A percentile compares a stretch with the other conserved stretches of the same genome.
Evolutionary conservation across 2,888 invertebrate genomes (phyloP).

Genomic region (Zootermopsis nevadensis): DNA sequence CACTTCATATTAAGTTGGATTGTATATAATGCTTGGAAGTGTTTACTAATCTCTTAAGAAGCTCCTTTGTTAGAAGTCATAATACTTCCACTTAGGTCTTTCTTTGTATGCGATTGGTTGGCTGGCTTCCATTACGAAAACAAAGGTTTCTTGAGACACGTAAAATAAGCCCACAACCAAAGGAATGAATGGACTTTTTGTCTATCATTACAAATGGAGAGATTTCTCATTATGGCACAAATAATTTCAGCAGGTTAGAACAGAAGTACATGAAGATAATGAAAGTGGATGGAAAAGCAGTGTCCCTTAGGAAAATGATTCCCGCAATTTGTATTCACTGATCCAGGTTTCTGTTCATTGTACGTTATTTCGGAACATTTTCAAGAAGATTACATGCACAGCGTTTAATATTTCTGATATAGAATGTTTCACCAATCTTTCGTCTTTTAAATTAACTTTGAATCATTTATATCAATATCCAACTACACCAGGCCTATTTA

Average conservation of each 20-base stretch:
- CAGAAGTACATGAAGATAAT: not conserved
- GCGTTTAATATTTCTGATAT: too few species aligned
- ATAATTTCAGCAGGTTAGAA: not conserved
- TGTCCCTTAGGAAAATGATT: not conserved
- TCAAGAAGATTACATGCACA: too few species aligned
- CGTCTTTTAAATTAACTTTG: too few species aligned
- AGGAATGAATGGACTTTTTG: slow-evolving; percentile 21
- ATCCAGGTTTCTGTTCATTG: too few species aligned
- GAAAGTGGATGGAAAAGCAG: not conserved
- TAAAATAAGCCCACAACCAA: slow-evolving; percentile 6
- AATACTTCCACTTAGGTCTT: not conserved
- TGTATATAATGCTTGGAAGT: not conserved
- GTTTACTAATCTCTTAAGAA: slow-evolving; percentile 17
- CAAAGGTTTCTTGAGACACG: slow-evolving; percentile 11
- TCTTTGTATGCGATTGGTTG: not conserved
- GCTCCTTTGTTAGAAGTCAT: not conserved
- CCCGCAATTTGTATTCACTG: too few species aligned
- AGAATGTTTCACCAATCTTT: too few species aligned
- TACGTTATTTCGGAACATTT: too few species aligned
- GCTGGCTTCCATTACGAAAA: not conserved
- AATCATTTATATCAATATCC: too few species aligned
- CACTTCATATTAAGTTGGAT: not conserved
- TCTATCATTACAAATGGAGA: not conserved
- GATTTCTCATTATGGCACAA: not conserved
- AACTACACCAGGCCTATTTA: too few species aligned